Base-by-base conservation (phyloP, 2,888 invertebrate species). In the Globia sparganii region DNA sequence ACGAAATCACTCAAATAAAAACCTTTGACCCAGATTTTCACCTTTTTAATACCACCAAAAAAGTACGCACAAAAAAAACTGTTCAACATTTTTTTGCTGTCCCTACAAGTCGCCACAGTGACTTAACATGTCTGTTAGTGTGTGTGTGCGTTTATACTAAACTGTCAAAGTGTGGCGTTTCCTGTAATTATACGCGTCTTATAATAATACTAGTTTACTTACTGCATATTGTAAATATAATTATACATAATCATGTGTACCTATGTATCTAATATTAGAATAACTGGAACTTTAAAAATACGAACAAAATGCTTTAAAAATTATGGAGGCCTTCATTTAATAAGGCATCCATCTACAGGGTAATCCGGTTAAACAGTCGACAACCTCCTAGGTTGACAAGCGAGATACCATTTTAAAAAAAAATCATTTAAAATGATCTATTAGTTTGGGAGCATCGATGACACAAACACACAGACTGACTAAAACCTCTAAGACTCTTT, bases 141-240 rank as follows among this genome's bases (percentile, higher is more conserved):
- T 90, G 88, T 90, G 87, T 92, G 84, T 87, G 70, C 78, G 53
- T 75, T 53, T 61, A 73, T 59, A 70, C 59, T 34, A 79, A 84
- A 75, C 43, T 81, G 85, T 86, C 86, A 77, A 43, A 71, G 86
- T 89, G 86, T 88, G 88, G 78, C 83, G 86, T 91, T 94, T 94
- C 95, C 94, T 94, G 94, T 88, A 92, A 94, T 94, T 94, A 94
- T 90, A 89, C 85, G 78, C 86, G 91, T 89, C 85, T 87, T 87
- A 89, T 89, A 88, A 82, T 87, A 83, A 83, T 89, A 87, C 91
- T 73, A 86, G 90, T 90, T 92, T 89, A 89, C 89, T 88, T 86
- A 86, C 59, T 74, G 73, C 64, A 86, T 72, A 28, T 67, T 59
- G 15, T 65, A 68, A 66, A 59, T 46, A 40, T 13, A 13, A 43